Evolutionary conservation across 2,888 invertebrate genomes (phyloP), one percentile per base, ranked within the genome.

Genomic region (Amphipoea lucens): DNA sequence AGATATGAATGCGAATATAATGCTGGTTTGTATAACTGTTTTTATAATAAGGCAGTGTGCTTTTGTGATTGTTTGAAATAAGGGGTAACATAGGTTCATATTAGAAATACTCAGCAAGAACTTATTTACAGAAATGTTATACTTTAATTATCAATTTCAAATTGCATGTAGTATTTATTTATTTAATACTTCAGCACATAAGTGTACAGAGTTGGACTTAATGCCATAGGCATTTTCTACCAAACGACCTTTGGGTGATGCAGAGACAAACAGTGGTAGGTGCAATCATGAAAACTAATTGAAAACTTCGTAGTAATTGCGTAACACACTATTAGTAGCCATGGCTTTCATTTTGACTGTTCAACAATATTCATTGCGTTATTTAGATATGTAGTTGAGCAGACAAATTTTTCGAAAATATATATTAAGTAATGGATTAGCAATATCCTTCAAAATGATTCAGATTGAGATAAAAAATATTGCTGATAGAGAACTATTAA

Each of bases 1-100:
- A 73, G 80, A 90, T 88, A 90, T 88, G 83, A 90, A 88, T 88
- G 88, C 88, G 86, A 86, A 86, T 76, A 82, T 84, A 85, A 86
- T 81, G 62, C 51, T 66, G 86, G 75, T 76, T 78, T 85, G 85
- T 78, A 45, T 66, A 76, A 77, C 73, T 88, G 85, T 73, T 77
- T 87, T 75, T 75, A 45, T 80, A 51, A 81, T 76, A 63, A 77
- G 14, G 23, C 62, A 74, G 60, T 67, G 60, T 68, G 79, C 57
- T 77, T 71, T 73, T 74, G 65, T 74, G 42, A 72, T 66, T 76
- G 67, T 74, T 69, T 66, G 23, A 62, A 57, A 29, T 20, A 63
- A 62, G 42, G 60, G 51, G 51, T 0, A 11, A 36, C 36, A 40
- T 5, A 40, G 66, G 70, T 66, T 62, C 4, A 23, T 40, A n/a